Base-by-base conservation (phyloP, 2,113 vertebrate genomes). In the Peromyscus leucopus region DNA sequence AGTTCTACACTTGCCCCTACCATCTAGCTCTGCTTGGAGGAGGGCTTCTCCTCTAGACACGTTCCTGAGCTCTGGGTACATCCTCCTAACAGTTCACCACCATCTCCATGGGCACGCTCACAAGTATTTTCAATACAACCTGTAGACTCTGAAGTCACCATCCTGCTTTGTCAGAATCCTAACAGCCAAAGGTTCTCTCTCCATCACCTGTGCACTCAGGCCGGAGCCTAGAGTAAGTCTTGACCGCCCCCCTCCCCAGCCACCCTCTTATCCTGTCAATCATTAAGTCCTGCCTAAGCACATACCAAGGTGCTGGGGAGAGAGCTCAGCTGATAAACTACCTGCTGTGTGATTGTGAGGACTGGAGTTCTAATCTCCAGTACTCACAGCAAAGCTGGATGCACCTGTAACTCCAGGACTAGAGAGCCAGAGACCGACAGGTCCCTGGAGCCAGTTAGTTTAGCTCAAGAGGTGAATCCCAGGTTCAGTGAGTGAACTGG, bases 221-320 rank as follows among this genome's bases (percentile, higher is more conserved):
- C 4, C 48, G 42, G 76, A 76, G 42, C 65, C 55, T 21, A 65
- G n/a, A 88, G 39, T 11, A 28, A 1, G 26, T 48, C 72, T 9
- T 55, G 13, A 21, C 48, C 12, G 0, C 0, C 0, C 7, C 1
- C 21, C 8, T 10, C 48, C 36, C 19, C 19, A 33, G 12, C 5
- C 6, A 9, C 28, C 33, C 59, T 63, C 28, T 31, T 13, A 42
- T 46, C n/a, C 36, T n/a, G 13, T 39, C 65, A 48, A 10, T 36
- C 82, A 71, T 6, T 17, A 5, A 8, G 15, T 51, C 61, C 24
- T 31, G 69, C 57, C 69, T 80, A 69, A 87, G 4, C 61, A 69
- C 4, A 48, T 48, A 36, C 31, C 31, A 36, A 36, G 63, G 42
- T 42, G 4, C 63, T 69, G 63, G 84, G 63, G 31, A 22, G 17